These are phyloP conservation scores for Scarus forsteni DNA, from an alignment of 2,797 vertebrate species.

Conservation along the genomic window DNA sequence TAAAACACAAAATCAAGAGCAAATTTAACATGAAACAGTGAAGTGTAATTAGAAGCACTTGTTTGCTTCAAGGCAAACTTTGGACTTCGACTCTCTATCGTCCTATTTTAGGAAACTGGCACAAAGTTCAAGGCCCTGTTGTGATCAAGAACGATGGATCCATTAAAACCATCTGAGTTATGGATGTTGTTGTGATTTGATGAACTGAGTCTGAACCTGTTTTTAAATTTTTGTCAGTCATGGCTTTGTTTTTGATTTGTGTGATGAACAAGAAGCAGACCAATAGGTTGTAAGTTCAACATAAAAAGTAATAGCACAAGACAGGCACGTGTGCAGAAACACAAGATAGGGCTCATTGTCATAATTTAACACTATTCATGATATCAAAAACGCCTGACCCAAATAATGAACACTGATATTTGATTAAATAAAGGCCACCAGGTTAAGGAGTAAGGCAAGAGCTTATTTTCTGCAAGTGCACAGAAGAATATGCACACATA, in stretches of 20 bases:
- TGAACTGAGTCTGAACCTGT: not conserved
- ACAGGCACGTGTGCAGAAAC: no score
- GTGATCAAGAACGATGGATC: slow-evolving; percentile 7
- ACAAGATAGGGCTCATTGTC: no score
- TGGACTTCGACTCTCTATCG: slow-evolving; percentile 2
- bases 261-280: not conserved
- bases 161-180: slow-evolving; percentile 8
- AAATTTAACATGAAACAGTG: not conserved
- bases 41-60: slow-evolving; percentile 5
- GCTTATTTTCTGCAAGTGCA: no score
- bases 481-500: no score
- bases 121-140: slow-evolving; percentile 15
- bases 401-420: no score
- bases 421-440: no score
- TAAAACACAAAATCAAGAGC: slow-evolving; percentile 3
- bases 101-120: slow-evolving; percentile 14
- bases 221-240: not conserved
- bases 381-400: no score
- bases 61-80: not conserved
- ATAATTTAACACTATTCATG: no score
- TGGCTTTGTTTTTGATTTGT: not conserved
- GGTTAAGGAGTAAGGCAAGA: no score
- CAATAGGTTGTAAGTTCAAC: not conserved
- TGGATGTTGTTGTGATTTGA: slow-evolving; percentile 5
- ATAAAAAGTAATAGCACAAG: not conserved